Base-by-base conservation (phyloP, 2,113 vertebrate species). In the Xenopus laevis region DNA sequence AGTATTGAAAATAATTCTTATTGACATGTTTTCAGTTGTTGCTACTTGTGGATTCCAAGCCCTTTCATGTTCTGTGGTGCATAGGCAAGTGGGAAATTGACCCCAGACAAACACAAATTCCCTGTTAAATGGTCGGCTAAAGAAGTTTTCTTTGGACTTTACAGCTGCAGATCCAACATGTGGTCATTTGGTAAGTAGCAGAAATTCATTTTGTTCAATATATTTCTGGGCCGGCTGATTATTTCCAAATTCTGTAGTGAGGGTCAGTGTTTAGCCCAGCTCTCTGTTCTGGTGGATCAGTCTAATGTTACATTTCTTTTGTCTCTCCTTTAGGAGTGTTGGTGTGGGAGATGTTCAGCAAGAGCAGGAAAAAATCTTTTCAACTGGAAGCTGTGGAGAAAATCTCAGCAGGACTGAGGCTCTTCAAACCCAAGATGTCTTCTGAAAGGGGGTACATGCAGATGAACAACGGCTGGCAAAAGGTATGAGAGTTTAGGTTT, bases 161-260 rank as follows among this genome's bases (percentile, higher is more conserved):
- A 96, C 20, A 99, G 96, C 91, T 99, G 95, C 92, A 99, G 96
- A 83, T 98, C 97, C 0, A 97, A 99, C 0, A 87, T 98, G 81
- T 99, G 97, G 97, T 95, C 97, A 0, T 99, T 96, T 23, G 97
- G 97, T 99, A 83, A 79, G 94, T 82, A 77, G n/a, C n/a, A 45
- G 58, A 27, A 27, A 27, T 27, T 27, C 23, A 27, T 27, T 27
- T 27, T 27, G 23, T 27, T 27, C n/a, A n/a, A n/a, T n/a, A n/a
- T n/a, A n/a, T n/a, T n/a, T n/a, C 23, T 27, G 23, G 23, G 23
- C 23, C 23, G 23, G 23, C 23, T 27, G 23, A 27, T 27, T 1
- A 27, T 4, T 27, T 27, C 23, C 4, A 27, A 27, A 27, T 27
- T 27, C 23, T 27, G 23, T 2, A 27, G 23, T 27, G 23, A 27